Base-by-base conservation (phyloP, 2,888 invertebrate species). In the Agrilus cyanescens region DNA sequence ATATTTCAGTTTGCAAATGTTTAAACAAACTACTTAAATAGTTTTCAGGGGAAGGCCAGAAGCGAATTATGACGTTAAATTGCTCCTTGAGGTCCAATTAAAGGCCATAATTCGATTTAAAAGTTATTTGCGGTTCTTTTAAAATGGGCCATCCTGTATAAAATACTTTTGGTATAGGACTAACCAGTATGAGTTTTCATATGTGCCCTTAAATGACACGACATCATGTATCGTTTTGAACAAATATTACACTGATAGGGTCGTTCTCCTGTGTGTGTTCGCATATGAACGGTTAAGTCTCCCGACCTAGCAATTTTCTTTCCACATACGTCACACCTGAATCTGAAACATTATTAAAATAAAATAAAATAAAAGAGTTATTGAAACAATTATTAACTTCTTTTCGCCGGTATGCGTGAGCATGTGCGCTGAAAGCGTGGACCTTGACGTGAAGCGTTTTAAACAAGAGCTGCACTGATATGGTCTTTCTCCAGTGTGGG, bases 401-500 rank as follows among this genome's bases (percentile, higher is more conserved):
- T 54, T 57, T 13, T 51, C 47, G n/a, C 52, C 52, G 4, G 53
- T 52, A 35, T 58, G 58, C n/a, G 49, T 53, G 38, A 57, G 48
- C 44, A 48, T 50, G 48, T 58, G 58, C 5, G 57, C 55, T 12
- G 48, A 46, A 10, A 57, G 44, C 4, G 53, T 55, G 1, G 57
- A 57, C 45, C 55, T 53, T 7, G 55, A 57, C 40, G 46, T 51
- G 40, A 62, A 62, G 7, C 53, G 41, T 44, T 58, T 58, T 13
- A 44, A 37, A 43, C 62, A 62, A 18, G 50, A 37, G 8, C 49
- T 42, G 32, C 62, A 62, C 4, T 40, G 42, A 48, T 62, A 60
- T 2, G 61, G 61, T 20, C 57, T 48, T 41, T 62, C 62, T 16
- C 61, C 61, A 10, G 60, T 59, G 39, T 61, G 61, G n/a, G 56